Base-by-base conservation (phyloP, 2,113 vertebrate genomes). In the Xiphophorus maculatus region DNA sequence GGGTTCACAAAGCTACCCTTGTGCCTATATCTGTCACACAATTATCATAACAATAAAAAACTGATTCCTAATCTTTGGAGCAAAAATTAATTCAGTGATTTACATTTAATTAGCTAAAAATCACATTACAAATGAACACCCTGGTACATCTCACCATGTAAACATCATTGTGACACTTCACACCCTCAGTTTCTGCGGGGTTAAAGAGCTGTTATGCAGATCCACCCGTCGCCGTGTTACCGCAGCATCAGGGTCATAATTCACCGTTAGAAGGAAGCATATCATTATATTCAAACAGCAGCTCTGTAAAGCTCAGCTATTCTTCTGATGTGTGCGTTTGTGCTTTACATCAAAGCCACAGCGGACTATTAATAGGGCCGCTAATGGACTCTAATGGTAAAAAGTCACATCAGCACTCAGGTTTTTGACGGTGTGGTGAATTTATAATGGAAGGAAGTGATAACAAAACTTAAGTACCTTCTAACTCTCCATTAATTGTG, bases 381-480 rank as follows among this genome's bases (percentile, higher is more conserved):
- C 89, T 91, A 92, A 91, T 90, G 90, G 88, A 91, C 81, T 71
- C 54, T 85, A 82, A 86, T 84, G 84, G 81, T 85, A 89, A 90
- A 91, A 68, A 82, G 86, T 84, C 82, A 88, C 80, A 83, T 91
- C 87, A 92, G 90, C 92, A 88, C 66, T 89, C 80, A 75, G 76
- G 29, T 72, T 86, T 89, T 85, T 84, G 82, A 88, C 66, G 71
- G 80, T 86, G 88, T 76, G 80, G 83, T 91, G 82, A 89, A 92
- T 88, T 84, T 81, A 86, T 90, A 90, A 90, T 90, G 78, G 27
- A 42, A 71, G 48, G 66, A 71, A 77, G 88, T 77, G 82, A 90
- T 88, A 86, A 89, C 86, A 82, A 87, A 86, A 65, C 79, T 51
- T 77, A 88, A 89, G 83, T 82, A 85, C 74, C 82, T 75, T 71